These are phyloP conservation scores for Leucophenga maculata DNA, from an alignment of 2,888 invertebrate genomes.

Conservation along the genomic window DNA sequence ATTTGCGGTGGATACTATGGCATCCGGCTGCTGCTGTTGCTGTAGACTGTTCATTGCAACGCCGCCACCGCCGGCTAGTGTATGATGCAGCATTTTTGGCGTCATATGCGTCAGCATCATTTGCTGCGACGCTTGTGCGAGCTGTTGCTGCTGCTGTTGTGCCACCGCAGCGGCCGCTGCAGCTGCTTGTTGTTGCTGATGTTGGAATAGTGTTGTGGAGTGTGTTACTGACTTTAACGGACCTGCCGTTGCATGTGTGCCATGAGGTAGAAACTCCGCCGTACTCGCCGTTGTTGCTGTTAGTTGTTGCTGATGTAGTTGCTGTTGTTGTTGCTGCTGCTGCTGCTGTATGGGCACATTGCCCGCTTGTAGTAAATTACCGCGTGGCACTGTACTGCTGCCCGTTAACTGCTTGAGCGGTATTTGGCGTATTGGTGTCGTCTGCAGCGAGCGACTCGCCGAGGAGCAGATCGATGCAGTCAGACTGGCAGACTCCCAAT, in stretches of 20 bases:
- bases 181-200: slow-evolving; percentile 34
- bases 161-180: slow-evolving; percentile 37
- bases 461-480: slow-evolving; percentile 74
- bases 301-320: background rate
- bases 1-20: slow-evolving; percentile 59
- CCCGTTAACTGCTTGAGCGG: slow-evolving; percentile 59
- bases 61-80: slow-evolving; percentile 38
- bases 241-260: slow-evolving; percentile 39
- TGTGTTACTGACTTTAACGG: slow-evolving; percentile 38
- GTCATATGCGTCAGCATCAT: slow-evolving; percentile 55
- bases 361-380: slow-evolving; percentile 56
- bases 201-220: slow-evolving; percentile 22
- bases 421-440: slow-evolving; percentile 73
- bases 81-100: slow-evolving; percentile 57
- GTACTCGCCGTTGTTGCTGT: slow-evolving; percentile 26
- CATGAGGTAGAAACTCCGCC: slow-evolving; percentile 71
- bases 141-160: slow-evolving; percentile 31
- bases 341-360: slow-evolving; percentile 51
- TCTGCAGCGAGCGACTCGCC: slow-evolving; percentile 74
- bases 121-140: slow-evolving; percentile 47
- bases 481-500: slow-evolving; percentile 83
- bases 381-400: slow-evolving; percentile 35
- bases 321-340: slow-evolving; percentile 35
- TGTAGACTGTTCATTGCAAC: slow-evolving; percentile 38
- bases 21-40: slow-evolving; percentile 37